Conservation (phyloP, 1,140 invertebrate genomes). For the Heliconius himera region DNA sequence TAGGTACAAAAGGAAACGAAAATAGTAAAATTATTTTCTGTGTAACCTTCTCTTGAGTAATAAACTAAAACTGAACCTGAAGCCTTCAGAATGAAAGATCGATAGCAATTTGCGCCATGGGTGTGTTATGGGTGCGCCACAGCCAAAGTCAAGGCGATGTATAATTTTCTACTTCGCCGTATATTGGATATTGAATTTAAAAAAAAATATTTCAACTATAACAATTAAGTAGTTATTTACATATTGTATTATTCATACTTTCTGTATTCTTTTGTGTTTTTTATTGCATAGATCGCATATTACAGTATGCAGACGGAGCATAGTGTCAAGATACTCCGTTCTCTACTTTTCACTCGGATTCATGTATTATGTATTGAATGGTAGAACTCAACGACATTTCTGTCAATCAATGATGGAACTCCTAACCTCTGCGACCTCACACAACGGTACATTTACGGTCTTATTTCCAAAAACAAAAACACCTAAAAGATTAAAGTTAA, state of each 20-base stretch:
- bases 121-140: conserved; percentile 23
- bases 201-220: background rate
- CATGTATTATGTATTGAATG: background rate
- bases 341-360: background rate
- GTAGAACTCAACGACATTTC: background rate
- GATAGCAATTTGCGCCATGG: conserved; percentile 21
- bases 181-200: background rate
- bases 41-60: background rate
- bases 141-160: conserved; percentile 13
- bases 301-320: no score
- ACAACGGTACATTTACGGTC: no score
- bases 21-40: background rate
- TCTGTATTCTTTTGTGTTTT: no score
- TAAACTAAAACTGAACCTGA: conserved; percentile 15
- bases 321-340: no score
- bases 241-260: no score
- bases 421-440: no score
- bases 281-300: no score
- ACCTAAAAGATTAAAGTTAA: background rate
- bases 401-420: no score
- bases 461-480: background rate
- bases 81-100: background rate
- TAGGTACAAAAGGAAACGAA: no score
- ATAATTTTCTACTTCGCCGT: background rate
- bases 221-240: no score